Percentiles rank a stretch among this genome's conserved stretches.
Evolutionary conservation across 2,797 vertebrate species (phyloP).

Genomic region (Manis pentadactyla): DNA sequence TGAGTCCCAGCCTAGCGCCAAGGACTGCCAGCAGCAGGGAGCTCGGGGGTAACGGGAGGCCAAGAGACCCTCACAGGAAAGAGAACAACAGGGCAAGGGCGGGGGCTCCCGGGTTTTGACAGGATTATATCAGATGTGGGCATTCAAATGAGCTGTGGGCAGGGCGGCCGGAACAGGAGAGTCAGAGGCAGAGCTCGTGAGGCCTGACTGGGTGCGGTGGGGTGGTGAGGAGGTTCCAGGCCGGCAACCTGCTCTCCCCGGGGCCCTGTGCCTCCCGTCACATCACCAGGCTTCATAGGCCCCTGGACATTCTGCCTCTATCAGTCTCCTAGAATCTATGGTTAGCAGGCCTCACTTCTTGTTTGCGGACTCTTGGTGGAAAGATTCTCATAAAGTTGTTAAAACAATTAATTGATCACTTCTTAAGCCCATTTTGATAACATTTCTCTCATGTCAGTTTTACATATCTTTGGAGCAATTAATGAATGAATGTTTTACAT

Average conservation of each 20-base stretch:
- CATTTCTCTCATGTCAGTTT: not conserved
- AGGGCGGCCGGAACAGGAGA: not conserved
- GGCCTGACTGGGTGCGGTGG: not conserved
- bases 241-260: not conserved
- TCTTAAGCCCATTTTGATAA: not conserved
- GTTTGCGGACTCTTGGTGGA: not conserved
- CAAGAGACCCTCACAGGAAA: not conserved
- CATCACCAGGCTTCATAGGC: not conserved
- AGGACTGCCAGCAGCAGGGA: not conserved
- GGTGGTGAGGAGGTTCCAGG: not conserved
- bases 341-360: not conserved
- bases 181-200: not conserved
- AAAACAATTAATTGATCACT: not conserved
- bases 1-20: not conserved
- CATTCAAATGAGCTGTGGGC: accelerated
- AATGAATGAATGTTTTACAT: not conserved
- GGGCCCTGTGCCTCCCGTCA: not conserved
- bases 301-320: not conserved
- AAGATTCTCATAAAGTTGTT: not conserved
- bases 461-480: not conserved
- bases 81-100: not conserved
- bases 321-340: not conserved
- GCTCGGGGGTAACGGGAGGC: not conserved
- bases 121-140: accelerated
- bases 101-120: not conserved